phyloP scores from a whole-genome alignment of 1,140 invertebrate genomes.

The Mactra quadrangularis region DNA sequence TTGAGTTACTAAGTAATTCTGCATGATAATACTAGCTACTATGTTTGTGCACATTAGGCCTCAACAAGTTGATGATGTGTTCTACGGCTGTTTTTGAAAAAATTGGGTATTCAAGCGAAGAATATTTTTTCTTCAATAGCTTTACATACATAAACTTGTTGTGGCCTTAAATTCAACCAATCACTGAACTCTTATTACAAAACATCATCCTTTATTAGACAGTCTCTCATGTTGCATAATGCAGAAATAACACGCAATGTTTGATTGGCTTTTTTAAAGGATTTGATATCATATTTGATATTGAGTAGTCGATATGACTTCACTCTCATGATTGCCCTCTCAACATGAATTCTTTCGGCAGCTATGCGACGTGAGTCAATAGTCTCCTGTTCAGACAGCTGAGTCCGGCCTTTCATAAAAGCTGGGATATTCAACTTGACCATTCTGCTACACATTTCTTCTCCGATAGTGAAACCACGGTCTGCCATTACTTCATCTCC shows the following conservation, averaged over 20 bases:
- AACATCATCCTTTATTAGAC: slow-evolving; percentile 8
- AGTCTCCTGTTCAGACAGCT: background rate
- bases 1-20: too few species aligned
- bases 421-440: slow-evolving; percentile 35
- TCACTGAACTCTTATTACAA: background rate
- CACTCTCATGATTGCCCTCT: slow-evolving; percentile 23
- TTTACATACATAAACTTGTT: too few species aligned
- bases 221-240: slow-evolving; percentile 13
- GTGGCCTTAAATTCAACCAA: background rate
- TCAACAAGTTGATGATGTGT: too few species aligned
- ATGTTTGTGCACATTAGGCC: too few species aligned
- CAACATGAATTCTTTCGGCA: slow-evolving; percentile 18
- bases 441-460: background rate
- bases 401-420: slow-evolving; percentile 11
- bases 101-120: too few species aligned
- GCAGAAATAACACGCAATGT: background rate
- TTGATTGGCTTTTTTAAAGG: slow-evolving; percentile 17
- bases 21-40: too few species aligned
- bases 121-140: too few species aligned
- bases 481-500: slow-evolving; percentile 68
- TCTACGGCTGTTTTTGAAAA: too few species aligned
- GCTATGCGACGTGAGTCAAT: slow-evolving; percentile 13
- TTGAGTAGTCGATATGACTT: slow-evolving; percentile 17
- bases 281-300: slow-evolving; percentile 10
- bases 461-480: slow-evolving; percentile 69